A percentile compares a stretch with the other conserved stretches of the same genome.
These are phyloP conservation scores for Acleris literana DNA, from an alignment of 2,888 invertebrate genomes.

Conservation along the genomic window DNA sequence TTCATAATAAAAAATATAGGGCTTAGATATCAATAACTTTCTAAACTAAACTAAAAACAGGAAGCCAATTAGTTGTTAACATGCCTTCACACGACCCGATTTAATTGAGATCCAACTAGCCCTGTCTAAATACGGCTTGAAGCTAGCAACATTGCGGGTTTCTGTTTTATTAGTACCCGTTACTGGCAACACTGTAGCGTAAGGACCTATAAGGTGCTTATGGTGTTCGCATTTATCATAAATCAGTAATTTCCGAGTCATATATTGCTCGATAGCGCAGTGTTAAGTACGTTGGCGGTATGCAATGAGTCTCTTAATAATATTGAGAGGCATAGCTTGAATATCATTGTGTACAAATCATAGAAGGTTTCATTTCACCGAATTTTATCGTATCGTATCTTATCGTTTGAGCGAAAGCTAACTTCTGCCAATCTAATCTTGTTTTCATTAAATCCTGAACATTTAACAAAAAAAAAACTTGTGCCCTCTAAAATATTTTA, in stretches of 20 bases:
- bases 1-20: too few species aligned
- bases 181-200: conserved; percentile 14
- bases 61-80: conserved; percentile 16
- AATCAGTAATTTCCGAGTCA: conserved; percentile 30
- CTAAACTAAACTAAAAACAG: neutral
- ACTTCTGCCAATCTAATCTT: too few species aligned
- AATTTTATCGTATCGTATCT: too few species aligned
- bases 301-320: neutral
- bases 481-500: too few species aligned
- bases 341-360: too few species aligned
- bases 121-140: conserved; percentile 27
- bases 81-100: conserved; percentile 25
- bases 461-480: too few species aligned
- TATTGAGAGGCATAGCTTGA: too few species aligned
- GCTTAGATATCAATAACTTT: too few species aligned
- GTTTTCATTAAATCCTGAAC: too few species aligned
- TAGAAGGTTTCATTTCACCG: too few species aligned
- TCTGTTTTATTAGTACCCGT: conserved; percentile 18
- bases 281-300: conserved; percentile 5
- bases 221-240: conserved; percentile 22
- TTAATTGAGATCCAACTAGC: conserved; percentile 26
- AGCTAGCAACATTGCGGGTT: conserved; percentile 22
- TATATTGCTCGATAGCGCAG: conserved; percentile 10
- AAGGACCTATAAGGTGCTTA: conserved; percentile 5
- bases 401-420: too few species aligned